Percentiles rank a stretch among this genome's conserved stretches.
Conservation (phyloP, 2,888 invertebrate genomes). For the Loripinus fragilis region DNA sequence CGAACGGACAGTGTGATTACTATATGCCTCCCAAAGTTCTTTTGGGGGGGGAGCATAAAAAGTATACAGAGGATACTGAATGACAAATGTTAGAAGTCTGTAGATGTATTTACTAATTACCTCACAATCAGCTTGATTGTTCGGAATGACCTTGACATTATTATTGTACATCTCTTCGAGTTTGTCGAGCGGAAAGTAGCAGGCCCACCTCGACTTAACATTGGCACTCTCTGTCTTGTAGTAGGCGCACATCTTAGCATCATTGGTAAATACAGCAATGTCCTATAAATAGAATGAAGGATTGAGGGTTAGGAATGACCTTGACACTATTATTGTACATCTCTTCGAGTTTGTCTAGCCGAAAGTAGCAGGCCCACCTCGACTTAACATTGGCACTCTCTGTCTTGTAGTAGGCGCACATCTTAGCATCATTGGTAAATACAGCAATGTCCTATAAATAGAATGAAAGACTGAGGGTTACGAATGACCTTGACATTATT, state of each 20-base stretch:
- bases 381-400: slow-evolving; percentile 82
- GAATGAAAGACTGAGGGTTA: no score
- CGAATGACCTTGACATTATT: no score
- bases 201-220: slow-evolving; percentile 80
- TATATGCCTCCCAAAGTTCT: no score
- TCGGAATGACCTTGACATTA: slow-evolving; percentile 70
- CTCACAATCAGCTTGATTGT: slow-evolving; percentile 79
- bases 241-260: slow-evolving; percentile 76
- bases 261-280: slow-evolving; percentile 80
- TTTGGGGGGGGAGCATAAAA: no score
- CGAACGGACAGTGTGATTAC: no score
- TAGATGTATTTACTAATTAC: no score
- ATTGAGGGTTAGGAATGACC: slow-evolving; percentile 78
- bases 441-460: slow-evolving; percentile 81
- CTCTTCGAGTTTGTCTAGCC: slow-evolving; percentile 58
- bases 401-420: slow-evolving; percentile 76
- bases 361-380: slow-evolving; percentile 77
- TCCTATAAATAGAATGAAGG: no score
- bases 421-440: slow-evolving; percentile 77
- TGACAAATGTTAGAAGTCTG: no score
- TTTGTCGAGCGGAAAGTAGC: slow-evolving; percentile 68
- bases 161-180: slow-evolving; percentile 53
- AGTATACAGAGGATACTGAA: no score
- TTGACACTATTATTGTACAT: slow-evolving; percentile 51
- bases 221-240: slow-evolving; percentile 80